These are phyloP conservation scores for Pterobdella sp. DNA, from an alignment of 2,888 invertebrate species.

Conservation along the genomic window DNA sequence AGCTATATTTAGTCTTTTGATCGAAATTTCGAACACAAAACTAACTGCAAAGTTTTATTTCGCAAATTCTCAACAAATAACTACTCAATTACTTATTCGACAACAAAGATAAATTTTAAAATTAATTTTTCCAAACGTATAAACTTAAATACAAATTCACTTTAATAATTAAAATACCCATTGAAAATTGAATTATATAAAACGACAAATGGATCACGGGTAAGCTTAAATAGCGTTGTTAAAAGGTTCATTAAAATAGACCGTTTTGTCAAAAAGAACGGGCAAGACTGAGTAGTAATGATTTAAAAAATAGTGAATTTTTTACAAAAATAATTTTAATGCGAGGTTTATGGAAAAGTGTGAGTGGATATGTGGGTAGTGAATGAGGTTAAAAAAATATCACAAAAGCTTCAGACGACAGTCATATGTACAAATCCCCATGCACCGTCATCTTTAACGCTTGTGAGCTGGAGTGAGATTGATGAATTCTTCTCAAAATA, in stretches of 20 bases:
- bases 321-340: neutral
- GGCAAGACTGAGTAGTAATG: constrained; percentile 1
- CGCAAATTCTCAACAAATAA: neutral
- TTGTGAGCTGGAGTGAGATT: neutral
- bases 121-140: neutral
- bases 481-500: neutral
- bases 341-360: neutral
- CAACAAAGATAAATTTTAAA: neutral
- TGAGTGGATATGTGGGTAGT: neutral
- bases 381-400: constrained; percentile 5
- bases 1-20: neutral
- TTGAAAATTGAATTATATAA: neutral
- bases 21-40: neutral
- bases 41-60: neutral
- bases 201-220: constrained; percentile 9
- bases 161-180: neutral
- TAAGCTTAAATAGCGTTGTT: constrained; percentile 3
- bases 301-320: neutral
- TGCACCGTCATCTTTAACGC: neutral
- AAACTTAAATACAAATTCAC: neutral
- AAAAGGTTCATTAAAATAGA: constrained; percentile 3
- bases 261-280: neutral
- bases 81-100: neutral
- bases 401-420: constrained; percentile 3
- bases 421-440: neutral